phyloP scores from a whole-genome alignment of 2,888 invertebrate species.

The Girardia tigrina region DNA sequence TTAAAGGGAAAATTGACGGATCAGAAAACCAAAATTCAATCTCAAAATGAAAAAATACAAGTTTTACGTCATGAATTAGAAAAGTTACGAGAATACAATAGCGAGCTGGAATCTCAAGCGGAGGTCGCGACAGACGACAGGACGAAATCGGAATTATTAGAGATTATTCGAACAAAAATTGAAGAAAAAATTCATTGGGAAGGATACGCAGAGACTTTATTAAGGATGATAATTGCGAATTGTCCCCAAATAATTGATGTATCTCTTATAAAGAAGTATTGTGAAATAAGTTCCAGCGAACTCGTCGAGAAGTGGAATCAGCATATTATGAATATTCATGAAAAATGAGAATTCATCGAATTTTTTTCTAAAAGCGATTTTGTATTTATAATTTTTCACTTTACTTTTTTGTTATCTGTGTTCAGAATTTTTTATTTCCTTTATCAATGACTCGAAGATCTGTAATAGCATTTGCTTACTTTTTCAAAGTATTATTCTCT shows the following conservation, averaged over 20 bases:
- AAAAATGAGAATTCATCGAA: not conserved
- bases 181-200: conserved; percentile 19
- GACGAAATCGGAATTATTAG: not conserved
- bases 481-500: too few species aligned
- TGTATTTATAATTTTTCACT: too few species aligned
- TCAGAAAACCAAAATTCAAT: not conserved
- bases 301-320: not conserved
- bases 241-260: not conserved
- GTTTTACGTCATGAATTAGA: not conserved
- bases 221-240: not conserved
- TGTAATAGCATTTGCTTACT: too few species aligned
- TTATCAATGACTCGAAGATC: too few species aligned
- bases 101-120: not conserved
- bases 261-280: not conserved
- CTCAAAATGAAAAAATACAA: not conserved
- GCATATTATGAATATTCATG: not conserved
- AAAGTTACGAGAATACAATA: not conserved
- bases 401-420: too few species aligned
- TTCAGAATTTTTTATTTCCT: too few species aligned
- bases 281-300: not conserved
- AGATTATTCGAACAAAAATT: not conserved
- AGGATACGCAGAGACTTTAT: not conserved
- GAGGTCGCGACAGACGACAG: not conserved
- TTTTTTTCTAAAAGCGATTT: not conserved
- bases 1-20: not conserved